A percentile compares a stretch with the other conserved stretches of the same genome.
Conservation (phyloP, 2,113 vertebrate genomes). For the Hippocampus barbouri region DNA sequence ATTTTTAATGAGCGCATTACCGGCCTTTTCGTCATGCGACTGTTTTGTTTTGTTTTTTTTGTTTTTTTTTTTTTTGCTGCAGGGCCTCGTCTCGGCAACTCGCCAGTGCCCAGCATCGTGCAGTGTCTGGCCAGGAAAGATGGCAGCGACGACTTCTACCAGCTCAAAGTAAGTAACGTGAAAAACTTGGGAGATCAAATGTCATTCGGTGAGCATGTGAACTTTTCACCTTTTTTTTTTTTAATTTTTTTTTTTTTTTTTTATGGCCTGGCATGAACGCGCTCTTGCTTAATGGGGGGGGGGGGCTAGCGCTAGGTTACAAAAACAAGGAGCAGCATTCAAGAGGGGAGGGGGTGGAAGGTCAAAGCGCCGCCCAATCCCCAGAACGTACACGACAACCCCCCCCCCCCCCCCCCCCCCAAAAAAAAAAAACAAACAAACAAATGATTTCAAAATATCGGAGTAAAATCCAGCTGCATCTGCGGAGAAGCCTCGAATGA, state of each 20-base stretch:
- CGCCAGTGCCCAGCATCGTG: constrained; percentile 96
- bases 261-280: constrained; percentile 46
- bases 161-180: constrained; percentile 85
- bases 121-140: constrained; percentile 98
- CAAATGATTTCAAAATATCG: too few species aligned
- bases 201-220: constrained; percentile 14
- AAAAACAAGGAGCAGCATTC: constrained; percentile 5
- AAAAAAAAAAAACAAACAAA: too few species aligned
- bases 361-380: too few species aligned
- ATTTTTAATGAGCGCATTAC: constrained; percentile 42
- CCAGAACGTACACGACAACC: too few species aligned
- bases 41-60: constrained; percentile 45
- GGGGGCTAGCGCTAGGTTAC: constrained; percentile 44
- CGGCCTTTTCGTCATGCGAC: constrained; percentile 69
- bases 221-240: constrained; percentile 57
- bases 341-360: constrained; percentile 21
- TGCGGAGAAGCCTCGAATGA: too few species aligned
- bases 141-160: constrained; percentile 97
- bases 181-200: neutral
- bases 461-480: too few species aligned
- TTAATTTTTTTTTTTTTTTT: constrained; percentile 34
- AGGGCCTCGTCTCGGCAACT: constrained; percentile 97
- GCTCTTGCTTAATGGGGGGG: constrained; percentile 52
- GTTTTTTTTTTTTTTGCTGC: constrained; percentile 27
- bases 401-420: too few species aligned